Evolutionary conservation across 2,888 invertebrate species (phyloP).

Genomic region (Invenusta paracnida): DNA sequence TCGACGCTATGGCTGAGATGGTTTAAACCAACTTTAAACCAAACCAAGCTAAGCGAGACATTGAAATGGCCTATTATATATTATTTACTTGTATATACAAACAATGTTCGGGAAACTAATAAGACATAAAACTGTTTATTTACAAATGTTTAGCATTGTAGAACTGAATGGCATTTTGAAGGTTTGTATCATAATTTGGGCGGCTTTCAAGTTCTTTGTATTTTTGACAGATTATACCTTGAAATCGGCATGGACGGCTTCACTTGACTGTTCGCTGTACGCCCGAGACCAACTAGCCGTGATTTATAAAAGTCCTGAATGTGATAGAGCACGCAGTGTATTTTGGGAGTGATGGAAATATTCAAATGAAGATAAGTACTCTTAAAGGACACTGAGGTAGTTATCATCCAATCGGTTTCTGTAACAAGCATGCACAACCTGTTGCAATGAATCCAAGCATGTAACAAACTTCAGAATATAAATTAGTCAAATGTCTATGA

Average conservation of each 20-base stretch:
- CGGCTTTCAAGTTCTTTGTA: not conserved
- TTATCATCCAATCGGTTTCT: not conserved
- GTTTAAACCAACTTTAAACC: no score
- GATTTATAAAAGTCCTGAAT: not conserved
- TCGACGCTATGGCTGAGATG: no score
- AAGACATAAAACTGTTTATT: not conserved
- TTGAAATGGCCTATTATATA: not conserved
- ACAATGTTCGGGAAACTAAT: not conserved
- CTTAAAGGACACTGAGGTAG: not conserved
- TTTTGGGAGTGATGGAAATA: not conserved
- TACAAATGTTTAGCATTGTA: not conserved
- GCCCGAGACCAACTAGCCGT: not conserved
- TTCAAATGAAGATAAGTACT: not conserved
- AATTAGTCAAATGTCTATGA: not conserved
- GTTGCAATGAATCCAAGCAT: not conserved
- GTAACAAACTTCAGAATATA: not conserved
- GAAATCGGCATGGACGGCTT: not conserved
- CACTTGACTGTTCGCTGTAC: not conserved
- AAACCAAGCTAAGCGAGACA: no score
- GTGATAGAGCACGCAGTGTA: not conserved
- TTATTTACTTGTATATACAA: not conserved
- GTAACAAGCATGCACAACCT: not conserved
- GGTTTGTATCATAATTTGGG: not conserved
- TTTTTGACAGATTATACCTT: not conserved
- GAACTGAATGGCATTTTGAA: not conserved